Evolutionary conservation across 2,797 vertebrate genomes (phyloP), one percentile per base, ranked within the genome.

Genomic region (Bradypodion ventrale): DNA sequence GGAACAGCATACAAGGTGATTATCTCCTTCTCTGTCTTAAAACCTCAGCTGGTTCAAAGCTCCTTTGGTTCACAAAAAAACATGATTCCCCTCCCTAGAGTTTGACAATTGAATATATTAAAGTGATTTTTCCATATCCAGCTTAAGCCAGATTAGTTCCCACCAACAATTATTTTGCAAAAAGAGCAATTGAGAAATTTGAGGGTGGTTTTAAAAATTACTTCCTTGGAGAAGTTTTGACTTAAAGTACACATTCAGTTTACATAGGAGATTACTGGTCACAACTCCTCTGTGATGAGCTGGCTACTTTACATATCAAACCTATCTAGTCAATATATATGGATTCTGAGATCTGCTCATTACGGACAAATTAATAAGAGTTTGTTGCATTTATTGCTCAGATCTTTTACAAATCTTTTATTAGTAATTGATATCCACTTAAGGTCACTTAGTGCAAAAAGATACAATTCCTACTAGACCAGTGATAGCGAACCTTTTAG

Each of bases 361-460:
- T 83, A 63, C 59, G 63, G 65, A 83, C 65, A 40, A 42, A 83
- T 83, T 32, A 66, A 59, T 69, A 44, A 56, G 40, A 13, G 59
- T 25, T 42, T 73, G 59, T 70, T 70, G 52, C 70, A 77, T 82
- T 75, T 87, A 86, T 74, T n/a, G 2, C 89, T 52, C 16, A 85
- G 13, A n/a, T 76, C 7, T 29, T 77, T 78, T 85, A 80, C 80
- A 65, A 83, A 89, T 77, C n/a, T 0, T n/a, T n/a, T n/a, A 72
- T 1, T 80, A 15, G 21, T 83, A 76, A 23, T 82, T 84, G 70
- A 70, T 25, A 1, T 83, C 75, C 1, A 40, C 68, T 0, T 46
- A 13, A 63, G 27, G 63, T 42, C 69, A 74, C 5, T 0, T 0
- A 2, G 42, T 77, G 65, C 63, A 32, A 76, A 75, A 35, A 23